Evolutionary conservation across 2,888 invertebrate genomes (phyloP).

Genomic region (Ophioninae sp.): DNA sequence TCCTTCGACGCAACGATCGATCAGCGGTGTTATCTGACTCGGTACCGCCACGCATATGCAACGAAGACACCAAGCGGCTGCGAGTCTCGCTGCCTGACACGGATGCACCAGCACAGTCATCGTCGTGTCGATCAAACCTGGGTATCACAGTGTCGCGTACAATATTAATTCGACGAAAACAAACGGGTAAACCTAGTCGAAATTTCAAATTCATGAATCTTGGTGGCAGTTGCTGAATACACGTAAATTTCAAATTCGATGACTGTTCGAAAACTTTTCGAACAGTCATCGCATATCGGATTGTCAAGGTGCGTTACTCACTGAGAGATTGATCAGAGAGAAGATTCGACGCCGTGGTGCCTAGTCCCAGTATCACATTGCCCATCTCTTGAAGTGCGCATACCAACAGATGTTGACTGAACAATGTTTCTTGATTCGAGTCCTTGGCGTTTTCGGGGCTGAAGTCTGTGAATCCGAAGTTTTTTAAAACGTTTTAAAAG

Average conservation of each 20-base stretch:
- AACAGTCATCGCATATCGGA: background rate
- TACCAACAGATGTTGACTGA: slow-evolving; percentile 94
- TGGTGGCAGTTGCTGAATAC: too few relatives aligned
- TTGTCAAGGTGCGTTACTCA: slow-evolving; percentile 76
- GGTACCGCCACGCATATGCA: slow-evolving; percentile 97
- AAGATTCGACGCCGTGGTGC: slow-evolving; percentile 96
- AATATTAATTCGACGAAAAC: background rate
- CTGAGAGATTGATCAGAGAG: slow-evolving; percentile 93
- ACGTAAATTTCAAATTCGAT: too few relatives aligned
- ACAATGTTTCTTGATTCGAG: slow-evolving; percentile 93
- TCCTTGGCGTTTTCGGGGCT: slow-evolving; percentile 96
- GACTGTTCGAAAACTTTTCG: too few relatives aligned
- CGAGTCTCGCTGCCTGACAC: slow-evolving; percentile 94
- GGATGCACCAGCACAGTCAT: slow-evolving; percentile 95
- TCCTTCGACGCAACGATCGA: slow-evolving; percentile 94
- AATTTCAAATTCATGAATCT: background rate
- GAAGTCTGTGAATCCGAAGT: slow-evolving; percentile 84
- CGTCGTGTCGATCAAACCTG: slow-evolving; percentile 89
- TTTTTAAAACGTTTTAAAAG: background rate
- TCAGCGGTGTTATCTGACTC: slow-evolving; percentile 95
- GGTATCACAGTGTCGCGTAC: slow-evolving; percentile 53
- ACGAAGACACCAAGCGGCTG: slow-evolving; percentile 97
- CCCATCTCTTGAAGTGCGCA: slow-evolving; percentile 98
- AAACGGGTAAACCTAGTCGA: background rate
- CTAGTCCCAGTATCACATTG: slow-evolving; percentile 92